Base-by-base conservation (phyloP, 2,888 invertebrate genomes). In the Acholoe squamosa region DNA sequence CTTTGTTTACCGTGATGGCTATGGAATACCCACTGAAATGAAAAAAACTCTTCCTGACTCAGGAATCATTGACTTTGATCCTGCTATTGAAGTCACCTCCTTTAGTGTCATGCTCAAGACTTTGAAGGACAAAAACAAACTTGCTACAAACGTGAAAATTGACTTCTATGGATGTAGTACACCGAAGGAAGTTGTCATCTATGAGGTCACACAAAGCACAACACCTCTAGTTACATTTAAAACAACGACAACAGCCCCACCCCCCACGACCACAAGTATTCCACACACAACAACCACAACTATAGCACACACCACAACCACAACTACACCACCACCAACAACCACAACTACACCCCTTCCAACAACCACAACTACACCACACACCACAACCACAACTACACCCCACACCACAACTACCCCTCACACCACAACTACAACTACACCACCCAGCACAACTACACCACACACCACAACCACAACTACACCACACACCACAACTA, bases 391-490 rank as follows among this genome's bases (percentile, higher is more conserved):
- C 25, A 28, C 71, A n/a, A 25, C 71, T 1, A 5, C 71, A 5
- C 25, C 71, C 12, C 7, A 5, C 71, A 25, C 71, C 19, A 71
- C 28, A 25, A 71, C 71, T 1, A 71, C 71, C 14, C 25, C 71
- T 28, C 71, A 71, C 71, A 25, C 71, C 3, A 71, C 28, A 25
- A 71, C 71, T 5, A 28, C 71, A n/a, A 71, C 71, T 1, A 25
- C 71, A 5, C 19, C 71, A 71, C 71, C 5, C 3, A 25, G 28
- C 5, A 71, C 28, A 1, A 71, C 71, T 14, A 71, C 71, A 71
- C 25, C 71, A 71, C 71, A 71, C 71, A 71, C 71, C 5, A 61
- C 61, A 14, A 71, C 71, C 71, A 28, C 71, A 28, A 25, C 71
- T 28, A 0, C 25, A 0, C 71, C 71, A 71, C 0, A 0, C 71